Evolutionary conservation across 2,113 vertebrate species (phyloP), one percentile per base, ranked within the genome.

Genomic region (Lota lota): DNA sequence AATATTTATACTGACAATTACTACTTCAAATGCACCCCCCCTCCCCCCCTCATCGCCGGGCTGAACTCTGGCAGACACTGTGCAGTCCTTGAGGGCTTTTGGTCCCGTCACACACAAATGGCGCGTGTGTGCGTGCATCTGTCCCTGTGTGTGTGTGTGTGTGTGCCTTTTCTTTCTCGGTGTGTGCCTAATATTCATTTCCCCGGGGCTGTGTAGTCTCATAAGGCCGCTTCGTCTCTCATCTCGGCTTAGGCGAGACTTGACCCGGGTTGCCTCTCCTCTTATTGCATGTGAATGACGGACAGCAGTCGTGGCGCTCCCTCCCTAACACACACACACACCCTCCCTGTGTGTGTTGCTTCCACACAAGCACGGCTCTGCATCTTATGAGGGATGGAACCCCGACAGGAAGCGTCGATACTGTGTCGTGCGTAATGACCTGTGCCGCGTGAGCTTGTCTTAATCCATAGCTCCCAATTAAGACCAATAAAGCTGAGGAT

Each of bases 211-310:
- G 65, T 50, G 22, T 61, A 70, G 67, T 82, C 84, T 86, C 83
- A 82, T 83, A 82, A 83, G 85, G 64, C 76, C 66, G 53, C 73
- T 63, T 73, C 63, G 72, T 74, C 80, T 87, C 67, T 82, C 73
- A 59, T 83, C 75, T 68, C 18, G 67, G 73, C 73, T 77, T 73
- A 77, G 79, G 79, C 77, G 67, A 65, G 71, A 68, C 70, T 72
- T 85, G 84, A 87, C 85, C 85, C 69, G 75, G 33, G 69, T 54
- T 77, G 82, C 50, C 80, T 86, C 65, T 70, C 21, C 22, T 78
- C 67, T 87, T 85, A 87, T 85, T 88, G 81, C 83, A 54, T 86
- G 64, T n/a, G 69, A 79, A 80, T 84, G 84, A 90, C 79, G 74
- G 83, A 80, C 82, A 80, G 71, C 78, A 74, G 73, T 67, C 58